Percentiles rank a stretch among this genome's conserved stretches.
Evolutionary conservation across 2,113 vertebrate genomes (phyloP).

Genomic region (Sarotherodon lohbergeri): DNA sequence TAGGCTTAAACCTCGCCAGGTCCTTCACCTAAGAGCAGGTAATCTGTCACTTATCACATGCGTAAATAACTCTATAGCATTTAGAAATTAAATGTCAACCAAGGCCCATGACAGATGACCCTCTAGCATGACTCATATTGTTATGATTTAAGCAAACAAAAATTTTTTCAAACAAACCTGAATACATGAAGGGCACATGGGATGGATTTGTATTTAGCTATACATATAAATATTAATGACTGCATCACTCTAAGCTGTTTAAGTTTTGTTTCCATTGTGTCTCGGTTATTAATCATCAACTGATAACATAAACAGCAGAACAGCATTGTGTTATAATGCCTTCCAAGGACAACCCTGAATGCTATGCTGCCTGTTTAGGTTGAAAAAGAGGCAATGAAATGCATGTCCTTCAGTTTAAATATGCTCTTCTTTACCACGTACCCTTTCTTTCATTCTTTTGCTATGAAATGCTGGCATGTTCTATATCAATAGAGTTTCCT

Average conservation of each 20-base stretch:
- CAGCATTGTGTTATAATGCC: not conserved
- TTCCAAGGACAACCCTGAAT: not conserved
- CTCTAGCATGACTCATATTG: not conserved
- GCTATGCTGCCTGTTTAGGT: not conserved
- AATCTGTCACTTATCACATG: not conserved
- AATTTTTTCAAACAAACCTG: not conserved
- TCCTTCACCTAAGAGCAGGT: conserved; percentile 79
- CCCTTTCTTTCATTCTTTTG: not conserved
- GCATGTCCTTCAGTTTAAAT: not conserved
- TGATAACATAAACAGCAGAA: not conserved
- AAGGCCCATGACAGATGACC: not conserved
- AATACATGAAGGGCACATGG: not conserved
- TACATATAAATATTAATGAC: not conserved
- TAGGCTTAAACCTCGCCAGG: conserved; percentile 91
- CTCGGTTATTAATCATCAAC: not conserved
- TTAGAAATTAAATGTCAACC: not conserved
- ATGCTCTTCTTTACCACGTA: not conserved
- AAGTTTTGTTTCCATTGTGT: not conserved
- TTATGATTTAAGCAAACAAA: not conserved
- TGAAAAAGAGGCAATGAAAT: not conserved
- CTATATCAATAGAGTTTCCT: not conserved
- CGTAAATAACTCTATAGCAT: not conserved
- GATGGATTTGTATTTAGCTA: not conserved
- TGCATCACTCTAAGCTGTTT: not conserved
- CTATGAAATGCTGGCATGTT: not conserved